Evolutionary conservation across 2,888 invertebrate species (phyloP).

Genomic region (Dorcus hopei): DNA sequence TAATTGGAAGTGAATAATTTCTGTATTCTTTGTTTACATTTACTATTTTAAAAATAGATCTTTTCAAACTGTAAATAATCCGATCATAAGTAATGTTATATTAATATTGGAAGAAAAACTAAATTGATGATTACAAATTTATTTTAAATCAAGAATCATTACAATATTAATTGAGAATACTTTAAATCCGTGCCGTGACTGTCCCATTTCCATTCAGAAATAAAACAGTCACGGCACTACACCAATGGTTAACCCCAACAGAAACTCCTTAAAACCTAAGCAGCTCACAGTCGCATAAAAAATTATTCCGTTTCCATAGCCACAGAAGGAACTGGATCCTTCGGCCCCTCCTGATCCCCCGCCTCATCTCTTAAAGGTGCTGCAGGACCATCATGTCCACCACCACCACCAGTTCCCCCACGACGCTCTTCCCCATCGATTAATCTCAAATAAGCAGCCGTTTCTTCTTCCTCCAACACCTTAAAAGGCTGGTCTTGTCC

Average conservation of each 20-base stretch:
- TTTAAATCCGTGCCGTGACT: conserved; percentile 25
- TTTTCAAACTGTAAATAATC: too few relatives aligned
- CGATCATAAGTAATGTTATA: too few relatives aligned
- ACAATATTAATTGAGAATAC: too few relatives aligned
- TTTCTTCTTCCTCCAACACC: conserved; percentile 74
- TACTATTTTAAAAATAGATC: too few relatives aligned
- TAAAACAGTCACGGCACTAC: conserved; percentile 23
- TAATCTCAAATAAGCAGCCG: conserved; percentile 56
- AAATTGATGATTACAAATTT: too few relatives aligned
- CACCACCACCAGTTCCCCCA: conserved; percentile 36
- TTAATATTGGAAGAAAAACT: too few relatives aligned
- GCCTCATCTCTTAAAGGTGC: conserved; percentile 39
- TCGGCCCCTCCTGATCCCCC: conserved; percentile 41
- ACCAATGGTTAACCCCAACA: conserved; percentile 5
- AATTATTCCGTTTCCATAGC: conserved; percentile 53
- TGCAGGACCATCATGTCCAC: conserved; percentile 29
- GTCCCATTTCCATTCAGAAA: conserved; percentile 8
- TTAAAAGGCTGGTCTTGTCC: conserved; percentile 80
- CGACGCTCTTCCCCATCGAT: conserved; percentile 51
- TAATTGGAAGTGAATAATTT: conserved; percentile 57
- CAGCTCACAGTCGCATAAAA: background rate
- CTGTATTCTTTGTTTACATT: background rate
- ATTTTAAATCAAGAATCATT: too few relatives aligned
- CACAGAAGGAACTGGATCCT: conserved; percentile 52
- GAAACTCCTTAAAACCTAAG: background rate